phyloP scores from a whole-genome alignment of 2,888 invertebrate species.

The Imbricaverruca yamaguchii region DNA sequence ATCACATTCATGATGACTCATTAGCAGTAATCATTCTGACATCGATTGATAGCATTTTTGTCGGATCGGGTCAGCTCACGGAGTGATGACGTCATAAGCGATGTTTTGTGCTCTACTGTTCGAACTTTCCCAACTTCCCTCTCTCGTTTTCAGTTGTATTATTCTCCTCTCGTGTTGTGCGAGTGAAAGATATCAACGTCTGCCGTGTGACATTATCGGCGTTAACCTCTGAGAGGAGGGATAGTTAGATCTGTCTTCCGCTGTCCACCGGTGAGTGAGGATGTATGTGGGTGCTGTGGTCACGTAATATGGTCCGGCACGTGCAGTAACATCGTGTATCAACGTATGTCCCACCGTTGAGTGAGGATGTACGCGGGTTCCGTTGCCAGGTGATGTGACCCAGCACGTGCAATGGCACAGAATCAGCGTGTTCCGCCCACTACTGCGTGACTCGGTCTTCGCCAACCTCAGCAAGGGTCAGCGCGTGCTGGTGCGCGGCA shows the following conservation, averaged over 20 bases:
- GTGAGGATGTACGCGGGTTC: no score
- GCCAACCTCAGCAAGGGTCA: slow-evolving; percentile 78
- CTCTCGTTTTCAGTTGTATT: no score
- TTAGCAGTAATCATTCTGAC: no score
- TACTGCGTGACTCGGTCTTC: slow-evolving; percentile 67
- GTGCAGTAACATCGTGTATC: neutral
- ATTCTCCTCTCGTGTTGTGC: no score
- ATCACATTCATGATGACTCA: no score
- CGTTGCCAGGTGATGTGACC: slow-evolving; percentile 19
- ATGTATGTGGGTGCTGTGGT: neutral
- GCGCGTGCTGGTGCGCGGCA: slow-evolving; percentile 70
- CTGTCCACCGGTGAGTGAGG: neutral
- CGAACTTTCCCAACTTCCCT: no score
- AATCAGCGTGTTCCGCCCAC: slow-evolving; percentile 75
- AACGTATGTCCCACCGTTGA: no score
- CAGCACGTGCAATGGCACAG: slow-evolving; percentile 81
- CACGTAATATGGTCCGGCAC: neutral
- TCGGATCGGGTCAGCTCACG: no score
- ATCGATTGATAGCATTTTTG: no score
- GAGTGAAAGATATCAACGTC: no score
- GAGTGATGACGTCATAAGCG: no score
- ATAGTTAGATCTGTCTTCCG: neutral
- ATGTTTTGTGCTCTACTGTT: no score
- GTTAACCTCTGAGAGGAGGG: neutral
- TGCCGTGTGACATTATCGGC: neutral